Evolutionary conservation across 1,140 invertebrate genomes (phyloP).

Genomic region (Myzus persicae): DNA sequence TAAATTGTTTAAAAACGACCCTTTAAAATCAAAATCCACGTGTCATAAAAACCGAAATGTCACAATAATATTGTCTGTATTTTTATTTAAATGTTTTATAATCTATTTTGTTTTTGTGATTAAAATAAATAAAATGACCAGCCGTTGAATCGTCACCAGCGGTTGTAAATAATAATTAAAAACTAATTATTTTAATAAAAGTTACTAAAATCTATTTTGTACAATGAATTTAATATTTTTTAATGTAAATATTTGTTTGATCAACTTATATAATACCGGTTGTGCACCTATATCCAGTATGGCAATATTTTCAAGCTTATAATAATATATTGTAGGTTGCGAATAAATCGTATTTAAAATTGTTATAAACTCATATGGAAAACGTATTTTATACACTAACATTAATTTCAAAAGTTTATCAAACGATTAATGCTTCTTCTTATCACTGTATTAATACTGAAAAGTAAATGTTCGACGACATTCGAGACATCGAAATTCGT

Average conservation of each 20-base stretch:
- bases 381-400: background rate
- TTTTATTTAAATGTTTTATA: background rate
- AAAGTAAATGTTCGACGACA: background rate
- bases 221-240: background rate
- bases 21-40: conserved; percentile 62
- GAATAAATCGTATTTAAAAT: background rate
- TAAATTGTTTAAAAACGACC: conserved; percentile 69
- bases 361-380: background rate
- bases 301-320: background rate
- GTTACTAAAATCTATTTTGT: background rate
- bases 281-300: background rate
- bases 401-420: background rate
- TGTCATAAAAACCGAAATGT: background rate
- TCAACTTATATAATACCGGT: background rate
- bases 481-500: background rate
- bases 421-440: background rate
- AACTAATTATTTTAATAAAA: background rate
- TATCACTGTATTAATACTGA: background rate
- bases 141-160: too few species aligned
- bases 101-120: background rate
- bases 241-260: background rate
- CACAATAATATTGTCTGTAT: background rate
- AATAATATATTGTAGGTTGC: background rate
- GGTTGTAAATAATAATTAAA: too few species aligned
- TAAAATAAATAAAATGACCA: background rate